Base-by-base conservation (phyloP, 2,888 invertebrate species). In the Physocephala rufipes region DNA sequence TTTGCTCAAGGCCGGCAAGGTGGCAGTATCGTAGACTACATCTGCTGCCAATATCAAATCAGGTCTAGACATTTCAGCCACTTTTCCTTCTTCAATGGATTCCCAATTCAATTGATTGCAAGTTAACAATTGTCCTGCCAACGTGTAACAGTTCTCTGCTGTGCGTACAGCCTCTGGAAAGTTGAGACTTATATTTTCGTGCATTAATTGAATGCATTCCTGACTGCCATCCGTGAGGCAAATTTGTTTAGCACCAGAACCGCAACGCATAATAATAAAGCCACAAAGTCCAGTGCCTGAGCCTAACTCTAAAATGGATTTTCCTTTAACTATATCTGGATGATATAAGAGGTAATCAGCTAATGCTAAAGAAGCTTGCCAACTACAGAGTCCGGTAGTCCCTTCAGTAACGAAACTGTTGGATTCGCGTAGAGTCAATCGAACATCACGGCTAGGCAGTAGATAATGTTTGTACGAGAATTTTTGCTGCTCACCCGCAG, bases 261-360 rank as follows among this genome's bases (percentile, higher is more conserved):
- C 91, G 79, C 91, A 91, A 70, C 89, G 88, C 36, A 89, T 86
- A 49, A 91, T 84, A 3, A 89, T 86, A 49, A 94, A 87, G 21
- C 94, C 93, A 49, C 91, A 89, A 67, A 94, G 87, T 0, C 95
- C 95, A 21, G 91, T 88, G 30, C 95, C 95, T 15, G 92, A 91
- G 15, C 95, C 95, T 4, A 95, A 86, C 86, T 95, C 95, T 5
- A 94, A 78, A 4, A 94, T 80, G 59, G 82, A 86, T 84, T 91
- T 92, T 13, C 86, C 83, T 7, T 78, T 67, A 58, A 93, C 87
- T 28, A 85, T 61, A 12, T 87, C 76, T 77, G 85, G 83, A 79
- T 93, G 89, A 70, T 86, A 82, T 13, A 91, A 75, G 53, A 90
- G 89, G 91, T 92, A 95, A 82, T 94, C 91, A 45, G 92, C 89